Evolutionary conservation across 2,888 invertebrate species (phyloP), one percentile per base, ranked within the genome.

Genomic region (Oscheius sp.): DNA sequence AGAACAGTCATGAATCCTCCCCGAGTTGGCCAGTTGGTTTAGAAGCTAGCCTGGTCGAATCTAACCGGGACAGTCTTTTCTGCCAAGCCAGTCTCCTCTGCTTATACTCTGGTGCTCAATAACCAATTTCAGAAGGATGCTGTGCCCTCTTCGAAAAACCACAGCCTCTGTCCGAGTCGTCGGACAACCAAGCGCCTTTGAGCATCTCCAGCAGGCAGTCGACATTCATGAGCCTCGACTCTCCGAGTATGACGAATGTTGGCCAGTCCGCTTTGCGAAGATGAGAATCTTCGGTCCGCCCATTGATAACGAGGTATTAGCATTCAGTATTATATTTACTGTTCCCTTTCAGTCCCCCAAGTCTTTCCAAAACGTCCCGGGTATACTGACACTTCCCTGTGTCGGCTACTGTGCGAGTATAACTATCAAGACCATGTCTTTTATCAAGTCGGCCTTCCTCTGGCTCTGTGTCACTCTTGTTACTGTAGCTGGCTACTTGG

Each of bases 181-280:
- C 73, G 81, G 4, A 76, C 79, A 51, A 78, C 84, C 78, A n/a
- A 75, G 85, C 7, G 77, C 84, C 3, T 73, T 76, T 10, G 79
- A 83, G 47, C 84, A 85, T 55, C 73, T 87, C 42, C 72, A 72
- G 55, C 55, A 66, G 29, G 78, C 79, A 10, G 79, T 82, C n/a
- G 80, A 84, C 37, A 80, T 83, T 10, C 83, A 77, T 82, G 84
- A 78, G n/a, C 81, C 81, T 0, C 77, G 88, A 37, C 48, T 88
- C 11, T 63, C 70, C 1, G 86, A 89, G 35, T 87, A 79, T 68
- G 89, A 89, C 76, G 89, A 89, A 74, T 80, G 82, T 21, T 89
- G 89, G 87, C 87, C 89, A 0, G 80, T 89, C 10, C 76, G 89
- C 32, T 87, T 80, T 78, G 81, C 86, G 2, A 77, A 81, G 32